These are phyloP conservation scores for Menidia beryllina DNA, from an alignment of 2,113 vertebrate species.

Conservation along the genomic window DNA sequence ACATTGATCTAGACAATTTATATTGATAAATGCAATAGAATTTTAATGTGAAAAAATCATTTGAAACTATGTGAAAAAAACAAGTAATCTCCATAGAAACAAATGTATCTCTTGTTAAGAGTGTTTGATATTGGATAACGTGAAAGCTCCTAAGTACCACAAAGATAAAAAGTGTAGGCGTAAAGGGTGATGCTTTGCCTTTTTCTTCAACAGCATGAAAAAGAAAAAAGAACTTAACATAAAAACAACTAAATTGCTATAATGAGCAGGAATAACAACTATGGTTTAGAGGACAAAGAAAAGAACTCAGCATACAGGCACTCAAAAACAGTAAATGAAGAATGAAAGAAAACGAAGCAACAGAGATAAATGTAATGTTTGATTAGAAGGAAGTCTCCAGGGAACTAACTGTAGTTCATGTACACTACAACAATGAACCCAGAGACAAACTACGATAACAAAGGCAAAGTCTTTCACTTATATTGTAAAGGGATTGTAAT, in stretches of 20 bases:
- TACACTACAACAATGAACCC: slow-evolving; percentile 13
- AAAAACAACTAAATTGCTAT: slow-evolving; percentile 4
- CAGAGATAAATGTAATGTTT: slow-evolving; percentile 21
- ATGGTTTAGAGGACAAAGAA: slow-evolving; percentile 21
- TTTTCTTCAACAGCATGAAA: slow-evolving; percentile 4
- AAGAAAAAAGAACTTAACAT: neutral
- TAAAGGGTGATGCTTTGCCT: slow-evolving; percentile 11
- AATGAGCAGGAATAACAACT: slow-evolving; percentile 24
- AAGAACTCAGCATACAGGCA: slow-evolving; percentile 11
- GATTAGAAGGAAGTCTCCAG: slow-evolving; percentile 41
- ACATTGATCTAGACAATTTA: slow-evolving; percentile 61
- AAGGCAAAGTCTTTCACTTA: slow-evolving; percentile 26
- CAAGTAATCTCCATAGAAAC: slow-evolving; percentile 28
- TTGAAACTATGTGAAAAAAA: neutral
- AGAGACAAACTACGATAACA: neutral
- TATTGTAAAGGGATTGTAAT: slow-evolving; percentile 29
- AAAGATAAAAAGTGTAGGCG: slow-evolving; percentile 22
- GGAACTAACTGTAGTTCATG: slow-evolving; percentile 36
- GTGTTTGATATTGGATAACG: slow-evolving; percentile 1
- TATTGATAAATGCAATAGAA: slow-evolving; percentile 61
- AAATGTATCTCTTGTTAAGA: neutral
- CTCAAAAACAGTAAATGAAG: slow-evolving; percentile 28
- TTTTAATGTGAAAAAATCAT: slow-evolving; percentile 8
- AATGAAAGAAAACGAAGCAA: slow-evolving; percentile 42
- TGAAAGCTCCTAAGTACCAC: slow-evolving; percentile 21